These are phyloP conservation scores for Heloderma charlesbogerti DNA, from an alignment of 2,113 vertebrate genomes.

Conservation along the genomic window DNA sequence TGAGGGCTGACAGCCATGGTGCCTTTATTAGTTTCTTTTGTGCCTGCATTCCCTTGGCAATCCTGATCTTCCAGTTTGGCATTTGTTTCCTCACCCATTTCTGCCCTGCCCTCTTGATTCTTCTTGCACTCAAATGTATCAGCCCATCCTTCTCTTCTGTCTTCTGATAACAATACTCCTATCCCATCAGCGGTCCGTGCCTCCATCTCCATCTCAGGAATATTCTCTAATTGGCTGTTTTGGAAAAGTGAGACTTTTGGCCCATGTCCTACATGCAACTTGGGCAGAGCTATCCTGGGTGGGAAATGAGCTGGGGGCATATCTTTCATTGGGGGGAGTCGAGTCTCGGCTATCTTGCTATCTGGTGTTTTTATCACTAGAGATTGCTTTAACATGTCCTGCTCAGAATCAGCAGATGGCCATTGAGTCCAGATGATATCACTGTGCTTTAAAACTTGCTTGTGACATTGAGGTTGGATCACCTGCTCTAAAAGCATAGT, in stretches of 20 bases:
- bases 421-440: background rate
- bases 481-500: conserved; percentile 18
- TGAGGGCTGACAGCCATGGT: background rate
- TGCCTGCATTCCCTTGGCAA: background rate
- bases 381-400: background rate
- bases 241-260: fast-evolving
- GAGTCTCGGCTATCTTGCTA: background rate
- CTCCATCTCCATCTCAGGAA: background rate
- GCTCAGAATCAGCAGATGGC: background rate
- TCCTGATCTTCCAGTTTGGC: background rate
- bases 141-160: background rate
- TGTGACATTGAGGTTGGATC: conserved; percentile 36
- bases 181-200: background rate
- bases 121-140: fast-evolving
- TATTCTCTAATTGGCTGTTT: background rate
- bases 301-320: background rate
- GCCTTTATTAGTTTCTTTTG: background rate
- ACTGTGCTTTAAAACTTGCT: conserved; percentile 47
- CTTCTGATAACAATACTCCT: background rate
- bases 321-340: background rate
- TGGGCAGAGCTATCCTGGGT: fast-evolving
- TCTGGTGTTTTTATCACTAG: fast-evolving
- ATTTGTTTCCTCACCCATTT: background rate
- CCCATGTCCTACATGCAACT: background rate
- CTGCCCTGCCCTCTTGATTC: background rate